These are phyloP conservation scores for Gnathonemus longibarbis DNA, from an alignment of 2,113 vertebrate genomes.

Conservation along the genomic window DNA sequence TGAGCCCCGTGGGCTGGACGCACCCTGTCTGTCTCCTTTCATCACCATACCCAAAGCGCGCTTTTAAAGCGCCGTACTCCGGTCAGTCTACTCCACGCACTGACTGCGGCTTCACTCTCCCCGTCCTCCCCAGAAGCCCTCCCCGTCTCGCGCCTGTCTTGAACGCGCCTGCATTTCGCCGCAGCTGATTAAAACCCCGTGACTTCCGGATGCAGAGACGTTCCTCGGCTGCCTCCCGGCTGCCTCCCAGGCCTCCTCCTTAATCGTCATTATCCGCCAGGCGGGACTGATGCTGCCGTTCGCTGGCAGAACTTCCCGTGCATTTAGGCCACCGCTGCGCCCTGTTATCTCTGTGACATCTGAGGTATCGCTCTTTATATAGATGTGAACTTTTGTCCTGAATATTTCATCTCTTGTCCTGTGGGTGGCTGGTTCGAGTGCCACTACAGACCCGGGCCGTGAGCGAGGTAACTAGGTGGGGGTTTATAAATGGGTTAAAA, in stretches of 20 bases:
- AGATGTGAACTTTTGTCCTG: neutral
- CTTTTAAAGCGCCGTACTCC: neutral
- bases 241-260: neutral
- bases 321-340: neutral
- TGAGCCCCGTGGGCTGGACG: too few relatives aligned
- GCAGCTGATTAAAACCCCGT: neutral
- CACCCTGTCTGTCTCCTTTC: neutral
- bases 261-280: neutral
- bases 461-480: neutral
- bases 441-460: neutral
- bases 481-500: neutral
- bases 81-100: neutral
- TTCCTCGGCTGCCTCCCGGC: neutral
- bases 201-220: neutral
- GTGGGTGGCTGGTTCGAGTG: neutral
- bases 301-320: neutral
- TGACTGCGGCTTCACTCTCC: neutral
- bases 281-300: neutral
- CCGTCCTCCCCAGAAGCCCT: neutral
- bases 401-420: neutral
- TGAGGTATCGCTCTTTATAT: neutral
- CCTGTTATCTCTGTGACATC: neutral
- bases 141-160: neutral
- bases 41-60: neutral
- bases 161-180: neutral